Evolutionary conservation across 2,797 vertebrate species (phyloP).

Genomic region (Danio tinwini): DNA sequence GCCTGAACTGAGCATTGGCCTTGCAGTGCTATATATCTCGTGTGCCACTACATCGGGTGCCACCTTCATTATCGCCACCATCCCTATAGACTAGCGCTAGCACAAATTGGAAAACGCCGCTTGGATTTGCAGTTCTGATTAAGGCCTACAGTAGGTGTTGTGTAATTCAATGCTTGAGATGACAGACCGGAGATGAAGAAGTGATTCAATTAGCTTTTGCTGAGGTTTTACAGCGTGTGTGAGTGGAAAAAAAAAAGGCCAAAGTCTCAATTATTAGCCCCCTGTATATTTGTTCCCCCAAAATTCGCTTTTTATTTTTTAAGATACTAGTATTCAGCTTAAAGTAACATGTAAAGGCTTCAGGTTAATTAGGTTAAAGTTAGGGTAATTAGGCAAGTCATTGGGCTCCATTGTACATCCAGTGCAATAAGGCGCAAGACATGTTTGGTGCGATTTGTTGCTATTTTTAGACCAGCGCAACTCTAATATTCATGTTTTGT

Average conservation of each 20-base stretch:
- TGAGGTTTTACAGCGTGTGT: conserved; percentile 16
- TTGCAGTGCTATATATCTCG: conserved; percentile 44
- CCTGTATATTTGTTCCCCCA: too few relatives aligned
- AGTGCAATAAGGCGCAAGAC: too few relatives aligned
- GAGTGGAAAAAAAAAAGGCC: neutral
- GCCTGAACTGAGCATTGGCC: conserved; percentile 45
- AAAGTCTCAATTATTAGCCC: too few relatives aligned
- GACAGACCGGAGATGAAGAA: neutral
- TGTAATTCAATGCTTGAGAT: conserved; percentile 28
- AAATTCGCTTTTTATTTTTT: too few relatives aligned
- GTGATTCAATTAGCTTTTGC: conserved; percentile 11
- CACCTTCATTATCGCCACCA: conserved; percentile 62
- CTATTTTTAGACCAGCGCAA: too few relatives aligned
- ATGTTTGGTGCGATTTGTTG: too few relatives aligned
- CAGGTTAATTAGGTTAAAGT: too few relatives aligned
- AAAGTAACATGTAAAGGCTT: too few relatives aligned
- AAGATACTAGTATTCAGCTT: too few relatives aligned
- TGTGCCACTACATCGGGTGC: conserved; percentile 21
- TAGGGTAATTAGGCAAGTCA: too few relatives aligned
- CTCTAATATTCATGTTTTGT: too few relatives aligned
- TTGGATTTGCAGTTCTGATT: conserved; percentile 55
- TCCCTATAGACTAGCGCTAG: conserved; percentile 57
- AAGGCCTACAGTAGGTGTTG: conserved; percentile 37
- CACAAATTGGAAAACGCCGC: conserved; percentile 45
- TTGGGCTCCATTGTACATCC: too few relatives aligned